Conservation (phyloP, 2,888 invertebrate genomes). For the Netelia inedita region DNA sequence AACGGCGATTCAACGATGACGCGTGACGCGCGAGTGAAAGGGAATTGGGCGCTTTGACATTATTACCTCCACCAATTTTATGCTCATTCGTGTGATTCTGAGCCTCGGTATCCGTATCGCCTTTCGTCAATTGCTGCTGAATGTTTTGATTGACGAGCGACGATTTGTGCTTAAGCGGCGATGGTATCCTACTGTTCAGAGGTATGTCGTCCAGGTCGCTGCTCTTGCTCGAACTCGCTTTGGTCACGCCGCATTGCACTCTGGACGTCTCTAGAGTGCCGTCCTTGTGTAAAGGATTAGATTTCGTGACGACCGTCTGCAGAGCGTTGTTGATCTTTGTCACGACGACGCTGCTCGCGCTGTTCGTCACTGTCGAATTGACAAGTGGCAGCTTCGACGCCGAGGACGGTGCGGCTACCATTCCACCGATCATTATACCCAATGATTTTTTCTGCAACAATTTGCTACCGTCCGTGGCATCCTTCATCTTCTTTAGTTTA, state of each 20-base stretch:
- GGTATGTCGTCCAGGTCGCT: constrained; percentile 84
- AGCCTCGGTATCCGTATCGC: constrained; percentile 80
- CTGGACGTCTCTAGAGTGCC: constrained; percentile 77
- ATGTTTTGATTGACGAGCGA: constrained; percentile 77
- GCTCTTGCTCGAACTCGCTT: constrained; percentile 80
- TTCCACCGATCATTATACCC: constrained; percentile 80
- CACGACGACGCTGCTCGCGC: constrained; percentile 75
- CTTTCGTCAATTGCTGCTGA: constrained; percentile 78
- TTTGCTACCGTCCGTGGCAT: constrained; percentile 81
- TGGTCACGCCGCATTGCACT: constrained; percentile 74
- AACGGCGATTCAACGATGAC: too few species aligned
- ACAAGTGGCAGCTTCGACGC: constrained; percentile 81
- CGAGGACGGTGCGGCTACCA: constrained; percentile 74
- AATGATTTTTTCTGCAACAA: constrained; percentile 83
- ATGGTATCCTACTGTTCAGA: constrained; percentile 84
- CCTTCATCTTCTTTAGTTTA: constrained; percentile 87
- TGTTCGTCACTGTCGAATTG: constrained; percentile 81
- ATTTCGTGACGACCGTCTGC: constrained; percentile 80
- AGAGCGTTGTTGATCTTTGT: constrained; percentile 82
- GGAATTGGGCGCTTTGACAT: background rate
- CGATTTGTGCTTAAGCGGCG: constrained; percentile 82
- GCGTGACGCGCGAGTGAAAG: too few species aligned
- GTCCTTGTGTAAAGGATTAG: constrained; percentile 82
- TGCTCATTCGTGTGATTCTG: constrained; percentile 83
- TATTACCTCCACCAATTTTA: constrained; percentile 84